A percentile compares a stretch with the other conserved stretches of the same genome.
phyloP scores from a whole-genome alignment of 2,113 vertebrate genomes.

The Thymallus thymallus region DNA sequence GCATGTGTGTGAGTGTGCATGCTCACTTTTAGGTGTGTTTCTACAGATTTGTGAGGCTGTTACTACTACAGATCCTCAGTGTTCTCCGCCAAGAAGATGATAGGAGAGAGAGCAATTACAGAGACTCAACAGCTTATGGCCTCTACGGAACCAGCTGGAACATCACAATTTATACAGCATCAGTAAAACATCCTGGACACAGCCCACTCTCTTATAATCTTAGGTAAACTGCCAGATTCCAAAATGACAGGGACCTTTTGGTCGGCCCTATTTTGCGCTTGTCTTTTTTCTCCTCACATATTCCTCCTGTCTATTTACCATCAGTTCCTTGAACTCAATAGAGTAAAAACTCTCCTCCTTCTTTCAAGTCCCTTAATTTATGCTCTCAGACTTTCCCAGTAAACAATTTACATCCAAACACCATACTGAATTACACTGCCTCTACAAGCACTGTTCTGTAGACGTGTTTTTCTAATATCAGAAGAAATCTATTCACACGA shows the following conservation, averaged over 20 bases:
- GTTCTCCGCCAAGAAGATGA: neutral
- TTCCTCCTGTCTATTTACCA: neutral
- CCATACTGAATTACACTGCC: neutral
- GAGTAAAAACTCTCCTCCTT: too few relatives aligned
- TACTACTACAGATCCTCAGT: too few relatives aligned
- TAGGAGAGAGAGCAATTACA: neutral
- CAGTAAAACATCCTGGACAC: neutral
- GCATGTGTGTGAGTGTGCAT: neutral
- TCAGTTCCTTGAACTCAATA: neutral
- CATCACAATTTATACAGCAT: neutral
- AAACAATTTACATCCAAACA: neutral
- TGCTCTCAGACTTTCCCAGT: neutral
- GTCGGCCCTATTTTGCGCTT: neutral
- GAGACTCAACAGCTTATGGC: neutral
- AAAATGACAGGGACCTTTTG: neutral
- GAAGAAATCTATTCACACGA: neutral
- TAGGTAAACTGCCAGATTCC: neutral
- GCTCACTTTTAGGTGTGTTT: too few relatives aligned
- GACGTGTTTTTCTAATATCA: too few relatives aligned
- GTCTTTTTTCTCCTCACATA: neutral
- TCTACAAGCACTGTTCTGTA: constrained; percentile 7
- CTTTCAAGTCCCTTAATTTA: neutral
- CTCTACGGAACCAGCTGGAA: constrained; percentile 8
- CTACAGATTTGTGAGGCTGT: too few relatives aligned
- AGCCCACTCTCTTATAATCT: constrained; percentile 23